Evolutionary conservation across 2,888 invertebrate species (phyloP), one percentile per base, ranked within the genome.

Genomic region (Lithophane leautieri): DNA sequence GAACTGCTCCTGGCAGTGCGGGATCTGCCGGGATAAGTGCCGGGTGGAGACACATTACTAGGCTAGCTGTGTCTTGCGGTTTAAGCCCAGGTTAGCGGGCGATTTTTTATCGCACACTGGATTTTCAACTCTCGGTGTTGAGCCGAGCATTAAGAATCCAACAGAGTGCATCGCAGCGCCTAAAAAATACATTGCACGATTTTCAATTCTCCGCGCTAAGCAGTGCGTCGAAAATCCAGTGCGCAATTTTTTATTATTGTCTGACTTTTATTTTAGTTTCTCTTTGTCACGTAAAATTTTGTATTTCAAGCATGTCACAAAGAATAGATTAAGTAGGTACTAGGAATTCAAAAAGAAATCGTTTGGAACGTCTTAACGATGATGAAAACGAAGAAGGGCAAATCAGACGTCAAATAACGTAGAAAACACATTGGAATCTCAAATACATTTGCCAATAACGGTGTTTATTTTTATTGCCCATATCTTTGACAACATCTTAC

Each of bases 1-100:
- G 94, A 98, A 97, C 82, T 97, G 97, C 85, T 98, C 98, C 89
- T 98, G 97, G 84, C 97, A 97, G 92, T 98, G 98, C 0, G 98
- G 98, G 82, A 98, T 97, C 97, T 98, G 91, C 2, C 1, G 0
- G 0, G 4, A 0, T 7, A 4, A 0, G 1, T 98, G 91, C 2
- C 1, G 0, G 0, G 4, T 0, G 12, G 8, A 0, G 1, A n/a
- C 6, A 0, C 8, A 54, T 4, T n/a, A 2, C 14, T 25, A 50
- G 9, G 16, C 16, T 50, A 19, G 47, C 47, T 50, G 19, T 50
- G 47, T 1, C 16, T 16, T 47, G 47, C 16, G 47, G 47, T 47
- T 47, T 47, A 16, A 47, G 47, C 1, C 47, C 47, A 47, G 47
- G 16, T 16, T 1, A 6, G 47, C 14, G 44, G 4, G 47, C 47